These are phyloP conservation scores for Tethea ocularis DNA, from an alignment of 2,888 invertebrate species.

Conservation along the genomic window DNA sequence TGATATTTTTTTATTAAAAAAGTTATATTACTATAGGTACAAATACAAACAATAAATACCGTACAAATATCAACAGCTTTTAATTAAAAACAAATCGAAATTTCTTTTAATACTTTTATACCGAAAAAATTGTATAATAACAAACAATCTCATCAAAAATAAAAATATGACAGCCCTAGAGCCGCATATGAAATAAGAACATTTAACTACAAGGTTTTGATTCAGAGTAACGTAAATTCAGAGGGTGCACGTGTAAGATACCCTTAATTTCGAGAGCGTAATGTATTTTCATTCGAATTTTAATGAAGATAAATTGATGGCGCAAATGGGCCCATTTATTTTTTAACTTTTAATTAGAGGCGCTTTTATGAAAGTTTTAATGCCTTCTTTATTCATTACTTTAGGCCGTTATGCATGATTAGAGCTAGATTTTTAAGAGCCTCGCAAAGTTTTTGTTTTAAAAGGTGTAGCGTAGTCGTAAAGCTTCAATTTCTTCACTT, in stretches of 20 bases:
- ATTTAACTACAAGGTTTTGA: not conserved
- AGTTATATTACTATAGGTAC: no score
- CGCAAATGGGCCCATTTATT: constrained; percentile 8
- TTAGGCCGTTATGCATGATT: constrained; percentile 5
- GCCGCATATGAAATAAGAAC: not conserved
- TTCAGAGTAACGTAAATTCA: not conserved
- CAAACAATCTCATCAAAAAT: not conserved
- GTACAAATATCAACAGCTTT: no score
- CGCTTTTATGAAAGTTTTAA: constrained; percentile 7
- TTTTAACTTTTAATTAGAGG: constrained; percentile 6
- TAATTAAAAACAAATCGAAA: no score
- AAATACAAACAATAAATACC: no score
- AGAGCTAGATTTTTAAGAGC: constrained; percentile 4
- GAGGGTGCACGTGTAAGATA: not conserved
- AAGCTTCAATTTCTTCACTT: not conserved
- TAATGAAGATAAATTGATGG: constrained; percentile 10
- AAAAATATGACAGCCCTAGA: not conserved
- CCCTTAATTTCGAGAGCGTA: constrained; percentile 7
- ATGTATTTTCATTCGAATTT: constrained; percentile 9
- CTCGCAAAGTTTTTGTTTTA: not conserved
- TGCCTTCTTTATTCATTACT: constrained; percentile 5
- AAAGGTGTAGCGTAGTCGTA: not conserved
- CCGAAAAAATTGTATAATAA: no score
- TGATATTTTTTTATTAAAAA: no score
- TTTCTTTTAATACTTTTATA: no score